phyloP scores from a whole-genome alignment of 2,113 vertebrate genomes.

The Cololabis saira region DNA sequence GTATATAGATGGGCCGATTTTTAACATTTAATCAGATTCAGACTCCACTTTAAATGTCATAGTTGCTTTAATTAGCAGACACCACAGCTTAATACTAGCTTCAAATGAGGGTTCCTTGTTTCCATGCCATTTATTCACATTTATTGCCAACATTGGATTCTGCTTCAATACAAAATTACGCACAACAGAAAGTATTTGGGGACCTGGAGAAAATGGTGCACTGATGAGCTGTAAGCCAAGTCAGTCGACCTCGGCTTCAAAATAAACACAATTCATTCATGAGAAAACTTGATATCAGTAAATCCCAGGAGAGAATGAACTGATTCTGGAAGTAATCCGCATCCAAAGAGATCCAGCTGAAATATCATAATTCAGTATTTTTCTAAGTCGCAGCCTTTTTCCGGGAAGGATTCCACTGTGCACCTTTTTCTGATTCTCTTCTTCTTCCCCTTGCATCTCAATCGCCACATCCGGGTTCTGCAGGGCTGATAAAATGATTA shows the following conservation, averaged over 20 bases:
- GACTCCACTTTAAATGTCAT: slow-evolving; percentile 70
- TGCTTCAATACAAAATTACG: slow-evolving; percentile 19
- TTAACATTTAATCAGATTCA: slow-evolving; percentile 68
- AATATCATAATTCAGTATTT: no score
- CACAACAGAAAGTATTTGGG: slow-evolving; percentile 20
- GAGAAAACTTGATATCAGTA: no score
- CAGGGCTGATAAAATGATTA: slow-evolving; percentile 35
- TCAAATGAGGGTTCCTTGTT: slow-evolving; percentile 48
- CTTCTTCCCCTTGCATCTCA: slow-evolving; percentile 5
- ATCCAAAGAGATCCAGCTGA: no score
- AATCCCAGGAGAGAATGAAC: no score
- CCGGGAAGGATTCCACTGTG: not conserved
- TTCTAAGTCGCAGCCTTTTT: no score
- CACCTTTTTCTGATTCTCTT: slow-evolving; percentile 6
- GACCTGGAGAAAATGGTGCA: slow-evolving; percentile 10
- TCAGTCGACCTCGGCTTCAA: slow-evolving; percentile 14
- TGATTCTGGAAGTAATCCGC: no score
- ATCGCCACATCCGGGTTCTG: slow-evolving; percentile 35
- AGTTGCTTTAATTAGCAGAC: slow-evolving; percentile 69
- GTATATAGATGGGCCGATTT: slow-evolving; percentile 65
- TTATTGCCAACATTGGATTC: slow-evolving; percentile 27
- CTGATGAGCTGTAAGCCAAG: slow-evolving; percentile 12
- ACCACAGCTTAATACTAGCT: slow-evolving; percentile 48
- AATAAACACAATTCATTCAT: no score
- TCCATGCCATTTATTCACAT: slow-evolving; percentile 39